Percentiles rank a stretch among this genome's conserved stretches.
phyloP scores from a whole-genome alignment of 2,113 vertebrate species.

The Pterophyllum scalare region DNA sequence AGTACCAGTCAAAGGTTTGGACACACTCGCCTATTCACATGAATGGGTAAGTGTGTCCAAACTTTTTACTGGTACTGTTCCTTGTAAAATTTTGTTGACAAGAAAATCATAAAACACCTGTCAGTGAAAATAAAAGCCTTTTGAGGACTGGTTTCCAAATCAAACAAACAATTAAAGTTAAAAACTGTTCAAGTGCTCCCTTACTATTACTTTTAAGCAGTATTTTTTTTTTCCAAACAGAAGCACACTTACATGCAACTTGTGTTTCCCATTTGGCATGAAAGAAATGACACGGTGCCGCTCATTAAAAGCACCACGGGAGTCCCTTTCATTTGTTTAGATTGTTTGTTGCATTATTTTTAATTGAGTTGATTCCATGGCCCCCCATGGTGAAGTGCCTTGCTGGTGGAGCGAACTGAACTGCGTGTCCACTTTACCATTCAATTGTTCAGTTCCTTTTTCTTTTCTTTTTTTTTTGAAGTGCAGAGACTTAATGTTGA shows the following conservation, averaged over 20 bases:
- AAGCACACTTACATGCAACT: neutral
- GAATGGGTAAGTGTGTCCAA: too few relatives aligned
- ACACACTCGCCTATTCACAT: too few relatives aligned
- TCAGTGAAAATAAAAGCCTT: neutral
- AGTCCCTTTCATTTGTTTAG: neutral
- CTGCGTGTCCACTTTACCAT: neutral
- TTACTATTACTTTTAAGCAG: neutral
- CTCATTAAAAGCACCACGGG: neutral
- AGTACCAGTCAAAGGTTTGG: too few relatives aligned
- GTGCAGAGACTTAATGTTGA: neutral
- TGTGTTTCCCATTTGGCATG: neutral
- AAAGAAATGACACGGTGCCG: neutral
- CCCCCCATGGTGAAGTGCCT: conserved; percentile 10
- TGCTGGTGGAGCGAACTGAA: conserved; percentile 1
- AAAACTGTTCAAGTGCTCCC: neutral
- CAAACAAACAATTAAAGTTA: neutral
- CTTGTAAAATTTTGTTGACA: neutral
- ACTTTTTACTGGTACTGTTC: neutral
- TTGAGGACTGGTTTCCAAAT: neutral
- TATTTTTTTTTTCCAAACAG: neutral
- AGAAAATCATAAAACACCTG: neutral
- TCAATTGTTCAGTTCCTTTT: neutral
- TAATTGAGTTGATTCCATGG: neutral
- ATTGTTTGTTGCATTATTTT: conserved; percentile 24
- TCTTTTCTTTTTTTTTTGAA: conserved; percentile 1